These are phyloP conservation scores for Nannoperca obscura DNA, from an alignment of 2,797 vertebrate species.

Conservation along the genomic window DNA sequence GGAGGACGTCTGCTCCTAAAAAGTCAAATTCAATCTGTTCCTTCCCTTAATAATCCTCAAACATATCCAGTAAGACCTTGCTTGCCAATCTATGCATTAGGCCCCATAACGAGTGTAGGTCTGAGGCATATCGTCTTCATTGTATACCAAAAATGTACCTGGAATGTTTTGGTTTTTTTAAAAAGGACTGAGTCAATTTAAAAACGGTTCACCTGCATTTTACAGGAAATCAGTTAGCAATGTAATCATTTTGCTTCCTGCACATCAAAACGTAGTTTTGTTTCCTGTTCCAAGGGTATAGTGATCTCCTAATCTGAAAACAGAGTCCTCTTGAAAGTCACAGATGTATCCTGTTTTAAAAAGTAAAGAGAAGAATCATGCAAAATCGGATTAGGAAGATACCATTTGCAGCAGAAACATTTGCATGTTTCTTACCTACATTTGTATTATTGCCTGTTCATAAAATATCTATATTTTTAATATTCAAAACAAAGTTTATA, in stretches of 20 bases:
- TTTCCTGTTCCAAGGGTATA: not conserved
- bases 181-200: not conserved
- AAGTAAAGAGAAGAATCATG: not conserved
- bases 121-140: not conserved
- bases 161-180: not conserved
- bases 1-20: conserved; percentile 16
- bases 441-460: not conserved
- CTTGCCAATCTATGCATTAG: not conserved
- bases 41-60: not conserved
- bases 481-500: not conserved
- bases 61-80: not conserved
- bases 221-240: not conserved
- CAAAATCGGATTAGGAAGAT: not conserved
- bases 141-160: not conserved
- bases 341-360: not conserved
- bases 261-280: not conserved
- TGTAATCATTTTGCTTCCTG: not conserved
- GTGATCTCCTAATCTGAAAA: not conserved
- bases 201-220: not conserved
- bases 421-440: not conserved
- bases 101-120: not conserved
- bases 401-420: not conserved
- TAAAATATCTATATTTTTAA: not conserved
- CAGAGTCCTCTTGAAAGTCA: not conserved
- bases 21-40: conserved; percentile 15